Evolutionary conservation across 2,113 vertebrate species (phyloP).

Genomic region (Conger conger): DNA sequence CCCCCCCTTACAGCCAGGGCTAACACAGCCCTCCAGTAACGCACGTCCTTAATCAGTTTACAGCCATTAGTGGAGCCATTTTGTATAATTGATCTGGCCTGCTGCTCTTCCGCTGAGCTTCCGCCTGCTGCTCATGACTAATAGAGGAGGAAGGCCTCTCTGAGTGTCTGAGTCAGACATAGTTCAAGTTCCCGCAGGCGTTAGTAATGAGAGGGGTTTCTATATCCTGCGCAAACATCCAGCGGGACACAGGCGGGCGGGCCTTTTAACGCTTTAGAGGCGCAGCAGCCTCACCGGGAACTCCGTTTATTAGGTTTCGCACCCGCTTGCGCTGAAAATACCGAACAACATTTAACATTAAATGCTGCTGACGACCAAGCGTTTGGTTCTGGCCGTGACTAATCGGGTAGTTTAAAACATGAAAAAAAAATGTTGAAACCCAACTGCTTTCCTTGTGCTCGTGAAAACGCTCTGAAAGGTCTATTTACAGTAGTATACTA

Average conservation of each 20-base stretch:
- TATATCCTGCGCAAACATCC: constrained; percentile 8
- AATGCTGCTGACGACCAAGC: not conserved
- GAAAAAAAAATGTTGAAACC: not conserved
- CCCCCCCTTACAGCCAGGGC: no score
- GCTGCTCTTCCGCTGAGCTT: constrained; percentile 32
- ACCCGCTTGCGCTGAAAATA: not conserved
- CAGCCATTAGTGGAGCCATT: constrained; percentile 39
- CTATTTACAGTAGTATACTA: not conserved
- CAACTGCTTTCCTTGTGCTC: not conserved
- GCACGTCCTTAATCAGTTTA: constrained; percentile 22
- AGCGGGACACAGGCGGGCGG: not conserved
- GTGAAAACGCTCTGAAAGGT: not conserved
- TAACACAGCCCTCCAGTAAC: not conserved
- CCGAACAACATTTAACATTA: constrained; percentile 29
- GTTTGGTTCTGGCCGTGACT: not conserved
- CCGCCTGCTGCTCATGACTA: constrained; percentile 37
- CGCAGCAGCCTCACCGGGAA: constrained; percentile 22
- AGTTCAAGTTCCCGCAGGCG: constrained; percentile 38
- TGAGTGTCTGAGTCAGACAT: constrained; percentile 24
- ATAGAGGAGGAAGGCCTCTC: constrained; percentile 30
- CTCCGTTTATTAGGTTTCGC: not conserved
- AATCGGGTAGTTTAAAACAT: not conserved
- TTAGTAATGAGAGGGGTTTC: constrained; percentile 24
- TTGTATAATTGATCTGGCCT: constrained; percentile 38
- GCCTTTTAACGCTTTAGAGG: constrained; percentile 31